Evolutionary conservation across 2,797 vertebrate genomes (phyloP), one percentile per base, ranked within the genome.

Genomic region (Pagetopsis macropterus): DNA sequence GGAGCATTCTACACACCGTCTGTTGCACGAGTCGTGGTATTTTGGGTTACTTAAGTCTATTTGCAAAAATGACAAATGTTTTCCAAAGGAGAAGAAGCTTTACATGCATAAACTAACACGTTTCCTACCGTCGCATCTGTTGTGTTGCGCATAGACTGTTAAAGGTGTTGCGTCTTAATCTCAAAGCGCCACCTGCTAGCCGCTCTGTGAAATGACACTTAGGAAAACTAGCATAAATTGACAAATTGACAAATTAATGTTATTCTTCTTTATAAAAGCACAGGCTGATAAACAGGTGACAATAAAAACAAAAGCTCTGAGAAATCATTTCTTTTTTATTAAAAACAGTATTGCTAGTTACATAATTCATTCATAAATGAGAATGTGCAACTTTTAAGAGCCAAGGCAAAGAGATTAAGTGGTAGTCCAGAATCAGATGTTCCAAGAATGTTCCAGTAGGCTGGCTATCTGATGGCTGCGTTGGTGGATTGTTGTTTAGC

Each of bases 261-360:
- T 33, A 9, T 23, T 12, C 3, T 10, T 13, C 15, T 52, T 37
- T 37, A 37, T 12, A 1, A 10, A 19, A 45, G 5, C 27, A 19
- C 0, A 21, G 0, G n/a, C 19, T 2, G n/a, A 66, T 56, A n/a
- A 12, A 17, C 27, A 70, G 31, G 21, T 73, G 4, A 15, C 37
- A 33, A 44, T 61, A 37, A 1, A 76, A 66, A 23, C 40, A 59
- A 51, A 0, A n/a, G 13, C n/a, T 71, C 46, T 75, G 76, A 76
- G 77, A 91, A 93, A 93, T 92, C 74, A 86, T 88, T 89, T 80
- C 83, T 84, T 92, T 91, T 91, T 93, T 94, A 94, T 94, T 94
- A 91, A 93, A 94, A 94, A 94, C 90, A 89, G 93, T 95, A 95
- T 95, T 95, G 93, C 93, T 94, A 94, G 91, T 94, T 95, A 94